Base-by-base conservation (phyloP, 2,113 vertebrate species). In the Amazona vittata region DNA sequence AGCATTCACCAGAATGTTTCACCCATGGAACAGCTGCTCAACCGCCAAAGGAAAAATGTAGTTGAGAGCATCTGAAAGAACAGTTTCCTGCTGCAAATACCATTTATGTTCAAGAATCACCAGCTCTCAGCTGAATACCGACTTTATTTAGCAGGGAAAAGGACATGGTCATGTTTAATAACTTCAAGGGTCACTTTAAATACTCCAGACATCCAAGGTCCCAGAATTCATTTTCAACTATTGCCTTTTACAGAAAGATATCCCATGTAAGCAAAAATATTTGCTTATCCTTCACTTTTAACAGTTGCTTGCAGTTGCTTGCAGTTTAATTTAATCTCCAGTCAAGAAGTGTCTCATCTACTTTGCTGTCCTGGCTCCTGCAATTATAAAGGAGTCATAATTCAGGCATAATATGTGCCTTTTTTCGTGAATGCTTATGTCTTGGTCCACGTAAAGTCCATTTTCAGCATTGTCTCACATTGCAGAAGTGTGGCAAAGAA, bases 1-100 rank as follows among this genome's bases (percentile, higher is more conserved):
- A 92, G 22, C 44, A 43, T 89, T 76, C 65, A 90, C 57, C 35
- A 69, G 71, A 92, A 55, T 37, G 57, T 68, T 60, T 83, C 67
- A 88, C 59, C 62, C 75, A 55, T 3, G 0, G 25, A 95, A 68
- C 75, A 92, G 33, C 49, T 95, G 89, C 68, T 95, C 35, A 44
- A 29, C 46, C 77, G 35, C 63, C 70, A 77, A 39, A 77, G 52
- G 22, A 50, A 53, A 95, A 96, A 76, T 17, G 13, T 24, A 76
- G n/a, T 7, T 2, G 0, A 79, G 52, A 50, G 95, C 73, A 29
- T 67, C 44, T 55, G 49, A 55, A 64, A 88, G 44, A 59, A 18
- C 24, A 21, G 39, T 71, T 75, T 73, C 3, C 9, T n/a, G 46
- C 60, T 46, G 1, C 41, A 39, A 67, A 15, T n/a, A 33, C 26